phyloP scores from a whole-genome alignment of 2,888 invertebrate genomes.

The Venustoraphidia nigricollis region DNA sequence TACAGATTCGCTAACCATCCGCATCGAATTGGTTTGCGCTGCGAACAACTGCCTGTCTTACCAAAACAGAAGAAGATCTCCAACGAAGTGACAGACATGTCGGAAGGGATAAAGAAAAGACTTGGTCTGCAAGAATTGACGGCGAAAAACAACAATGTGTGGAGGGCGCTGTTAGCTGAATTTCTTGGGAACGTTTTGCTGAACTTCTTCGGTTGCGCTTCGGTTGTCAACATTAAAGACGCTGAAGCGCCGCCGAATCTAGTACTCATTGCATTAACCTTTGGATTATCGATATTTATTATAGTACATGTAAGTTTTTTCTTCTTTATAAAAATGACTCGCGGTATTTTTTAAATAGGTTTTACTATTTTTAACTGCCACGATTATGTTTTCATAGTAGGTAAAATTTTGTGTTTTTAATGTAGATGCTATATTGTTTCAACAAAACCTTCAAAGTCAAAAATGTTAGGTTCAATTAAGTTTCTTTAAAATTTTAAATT shows the following conservation, averaged over 20 bases:
- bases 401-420: too few relatives aligned
- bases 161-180: conserved; percentile 74
- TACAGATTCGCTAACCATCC: too few relatives aligned
- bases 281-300: conserved; percentile 74
- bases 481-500: too few relatives aligned
- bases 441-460: too few relatives aligned
- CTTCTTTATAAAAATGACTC: not conserved
- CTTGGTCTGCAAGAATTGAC: conserved; percentile 58
- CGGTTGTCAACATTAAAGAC: conserved; percentile 43
- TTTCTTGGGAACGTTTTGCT: conserved; percentile 74
- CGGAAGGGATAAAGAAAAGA: conserved; percentile 42
- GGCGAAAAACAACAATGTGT: conserved; percentile 48
- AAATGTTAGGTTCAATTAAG: too few relatives aligned
- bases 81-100: conserved; percentile 12
- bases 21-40: too few relatives aligned
- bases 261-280: conserved; percentile 65
- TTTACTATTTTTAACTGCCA: too few relatives aligned
- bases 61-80: too few relatives aligned
- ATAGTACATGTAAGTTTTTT: conserved; percentile 43
- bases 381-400: too few relatives aligned
- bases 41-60: too few relatives aligned
- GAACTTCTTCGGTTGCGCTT: conserved; percentile 81
- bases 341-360: too few relatives aligned
- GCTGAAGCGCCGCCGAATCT: conserved; percentile 24
- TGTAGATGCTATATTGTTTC: too few relatives aligned